These are phyloP conservation scores for Cordilura impudica DNA, from an alignment of 2,888 invertebrate species.

Conservation along the genomic window DNA sequence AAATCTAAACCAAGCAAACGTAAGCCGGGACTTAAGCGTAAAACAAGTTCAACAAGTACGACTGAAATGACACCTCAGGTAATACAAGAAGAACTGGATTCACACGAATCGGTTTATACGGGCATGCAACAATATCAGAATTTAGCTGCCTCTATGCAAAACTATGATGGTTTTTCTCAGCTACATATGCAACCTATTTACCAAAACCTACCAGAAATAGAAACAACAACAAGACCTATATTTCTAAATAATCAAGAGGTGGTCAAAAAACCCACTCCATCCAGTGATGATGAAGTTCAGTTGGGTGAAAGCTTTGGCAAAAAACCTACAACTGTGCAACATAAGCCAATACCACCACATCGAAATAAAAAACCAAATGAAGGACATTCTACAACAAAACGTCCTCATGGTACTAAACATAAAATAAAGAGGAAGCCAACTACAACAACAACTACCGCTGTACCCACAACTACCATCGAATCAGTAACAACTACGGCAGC, in stretches of 20 bases:
- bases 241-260: slow-evolving; percentile 75
- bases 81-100: slow-evolving; percentile 72
- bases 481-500: slow-evolving; percentile 42
- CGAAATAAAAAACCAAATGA: slow-evolving; percentile 70
- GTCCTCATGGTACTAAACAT: slow-evolving; percentile 66
- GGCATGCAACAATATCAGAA: slow-evolving; percentile 74
- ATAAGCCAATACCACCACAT: slow-evolving; percentile 66
- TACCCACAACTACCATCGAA: slow-evolving; percentile 49
- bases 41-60: slow-evolving; percentile 50
- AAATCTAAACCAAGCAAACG: slow-evolving; percentile 73
- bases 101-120: slow-evolving; percentile 73
- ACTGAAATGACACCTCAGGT: slow-evolving; percentile 68
- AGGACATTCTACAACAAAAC: slow-evolving; percentile 56
- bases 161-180: slow-evolving; percentile 68
- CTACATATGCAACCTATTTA: slow-evolving; percentile 73
- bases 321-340: slow-evolving; percentile 64
- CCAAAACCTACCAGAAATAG: slow-evolving; percentile 69
- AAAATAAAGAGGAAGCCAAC: slow-evolving; percentile 71
- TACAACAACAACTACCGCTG: slow-evolving; percentile 40
- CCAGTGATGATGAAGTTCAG: slow-evolving; percentile 60
- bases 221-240: slow-evolving; percentile 71
- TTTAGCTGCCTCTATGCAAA: slow-evolving; percentile 69
- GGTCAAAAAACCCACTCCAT: slow-evolving; percentile 65
- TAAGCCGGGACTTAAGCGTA: slow-evolving; percentile 71
- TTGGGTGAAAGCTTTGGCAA: slow-evolving; percentile 65